Evolutionary conservation across 1,140 invertebrate genomes (phyloP).

Genomic region (Thaumatotibia leucotreta): DNA sequence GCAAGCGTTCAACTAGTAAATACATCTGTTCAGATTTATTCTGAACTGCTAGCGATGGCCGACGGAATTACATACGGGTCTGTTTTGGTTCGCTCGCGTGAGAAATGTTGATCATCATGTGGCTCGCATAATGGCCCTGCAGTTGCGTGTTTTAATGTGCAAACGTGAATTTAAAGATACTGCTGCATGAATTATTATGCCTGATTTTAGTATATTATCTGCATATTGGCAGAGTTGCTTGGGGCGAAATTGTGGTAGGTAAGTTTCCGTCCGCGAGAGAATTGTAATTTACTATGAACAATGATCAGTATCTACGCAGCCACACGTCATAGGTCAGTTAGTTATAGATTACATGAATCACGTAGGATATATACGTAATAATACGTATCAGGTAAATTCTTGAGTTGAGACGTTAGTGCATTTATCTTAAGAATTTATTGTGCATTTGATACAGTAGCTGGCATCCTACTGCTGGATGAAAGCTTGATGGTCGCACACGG

Average conservation of each 20-base stretch:
- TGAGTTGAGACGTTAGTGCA: not conserved
- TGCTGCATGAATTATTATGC: slow-evolving; percentile 44
- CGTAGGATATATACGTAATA: not conserved
- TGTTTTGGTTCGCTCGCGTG: slow-evolving; percentile 36
- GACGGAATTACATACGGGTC: slow-evolving; percentile 16
- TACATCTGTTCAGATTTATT: slow-evolving; percentile 27
- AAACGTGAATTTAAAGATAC: slow-evolving; percentile 53
- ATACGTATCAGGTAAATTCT: not conserved
- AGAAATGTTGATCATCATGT: slow-evolving; percentile 36
- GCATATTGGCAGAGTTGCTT: slow-evolving; percentile 27
- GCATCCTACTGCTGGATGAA: not conserved
- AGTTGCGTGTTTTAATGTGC: slow-evolving; percentile 51
- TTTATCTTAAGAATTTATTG: slow-evolving; percentile 5
- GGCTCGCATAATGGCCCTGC: slow-evolving; percentile 27
- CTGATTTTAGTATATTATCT: slow-evolving; percentile 48
- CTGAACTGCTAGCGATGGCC: slow-evolving; percentile 22
- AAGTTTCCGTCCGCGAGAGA: slow-evolving; percentile 30
- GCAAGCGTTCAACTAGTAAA: slow-evolving; percentile 17
- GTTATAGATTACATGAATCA: slow-evolving; percentile 9
- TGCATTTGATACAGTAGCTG: not conserved
- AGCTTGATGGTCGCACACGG: not conserved
- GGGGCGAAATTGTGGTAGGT: slow-evolving; percentile 25
- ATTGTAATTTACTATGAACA: slow-evolving; percentile 27
- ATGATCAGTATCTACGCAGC: slow-evolving; percentile 25
- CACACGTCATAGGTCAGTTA: slow-evolving; percentile 1